Conservation (phyloP, 2,888 invertebrate species). For the Gibbula magus region DNA sequence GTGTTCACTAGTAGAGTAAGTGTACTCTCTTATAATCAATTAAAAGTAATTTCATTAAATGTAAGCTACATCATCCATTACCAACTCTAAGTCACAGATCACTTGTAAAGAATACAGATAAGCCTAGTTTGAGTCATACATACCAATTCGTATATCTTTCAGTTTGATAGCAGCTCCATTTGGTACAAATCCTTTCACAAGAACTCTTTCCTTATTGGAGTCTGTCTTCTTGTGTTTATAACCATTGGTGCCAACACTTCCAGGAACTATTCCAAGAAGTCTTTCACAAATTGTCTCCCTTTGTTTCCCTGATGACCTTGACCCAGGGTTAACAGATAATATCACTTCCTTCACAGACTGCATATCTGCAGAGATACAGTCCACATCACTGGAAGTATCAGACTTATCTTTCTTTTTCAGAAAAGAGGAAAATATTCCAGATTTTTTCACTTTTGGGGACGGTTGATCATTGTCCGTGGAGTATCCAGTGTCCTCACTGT, state of each 20-base stretch:
- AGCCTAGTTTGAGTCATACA: too few relatives aligned
- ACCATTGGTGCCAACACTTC: slow-evolving; percentile 16
- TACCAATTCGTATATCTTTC: slow-evolving; percentile 51
- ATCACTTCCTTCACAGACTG: background rate
- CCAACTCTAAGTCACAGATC: too few relatives aligned
- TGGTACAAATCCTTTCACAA: slow-evolving; percentile 43
- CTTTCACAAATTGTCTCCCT: slow-evolving; percentile 33
- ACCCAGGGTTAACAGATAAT: background rate
- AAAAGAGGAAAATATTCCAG: slow-evolving; percentile 1
- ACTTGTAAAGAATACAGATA: too few relatives aligned
- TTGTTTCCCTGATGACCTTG: background rate
- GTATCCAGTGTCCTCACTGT: slow-evolving; percentile 52
- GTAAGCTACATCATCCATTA: too few relatives aligned
- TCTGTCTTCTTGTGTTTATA: background rate
- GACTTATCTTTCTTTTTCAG: slow-evolving; percentile 12
- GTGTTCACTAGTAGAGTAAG: too few relatives aligned
- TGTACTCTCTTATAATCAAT: too few relatives aligned
- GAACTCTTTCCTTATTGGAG: slow-evolving; percentile 10
- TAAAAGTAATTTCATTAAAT: too few relatives aligned
- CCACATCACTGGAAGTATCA: background rate
- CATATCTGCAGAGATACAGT: slow-evolving; percentile 13
- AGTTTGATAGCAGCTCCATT: slow-evolving; percentile 51
- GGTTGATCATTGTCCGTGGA: slow-evolving; percentile 50
- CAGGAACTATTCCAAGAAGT: slow-evolving; percentile 45
- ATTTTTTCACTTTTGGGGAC: slow-evolving; percentile 17